phyloP scores from a whole-genome alignment of 2,113 vertebrate species.

The Cyrtonyx montezumae region DNA sequence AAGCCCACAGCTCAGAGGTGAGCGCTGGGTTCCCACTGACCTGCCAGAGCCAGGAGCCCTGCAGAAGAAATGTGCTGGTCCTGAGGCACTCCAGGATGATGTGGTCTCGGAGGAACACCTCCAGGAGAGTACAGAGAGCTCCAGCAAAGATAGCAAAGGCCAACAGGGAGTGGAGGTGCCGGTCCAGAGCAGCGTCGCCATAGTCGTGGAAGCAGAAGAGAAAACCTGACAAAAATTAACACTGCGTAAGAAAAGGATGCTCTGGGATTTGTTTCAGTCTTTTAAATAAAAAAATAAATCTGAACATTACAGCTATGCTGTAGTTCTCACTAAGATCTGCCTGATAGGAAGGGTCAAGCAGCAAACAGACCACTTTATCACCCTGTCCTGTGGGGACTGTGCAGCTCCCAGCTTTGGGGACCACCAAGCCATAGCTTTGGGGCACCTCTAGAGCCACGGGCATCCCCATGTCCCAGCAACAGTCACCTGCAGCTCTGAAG shows the following conservation, averaged over 20 bases:
- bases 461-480: accelerated
- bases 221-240: conserved; percentile 77
- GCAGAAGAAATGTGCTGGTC: conserved; percentile 83
- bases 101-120: conserved; percentile 86
- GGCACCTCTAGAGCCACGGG: accelerated
- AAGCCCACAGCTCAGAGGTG: background rate
- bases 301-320: background rate
- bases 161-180: conserved; percentile 89
- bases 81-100: conserved; percentile 85
- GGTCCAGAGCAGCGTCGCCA: conserved; percentile 78
- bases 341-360: background rate
- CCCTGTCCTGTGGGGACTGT: background rate
- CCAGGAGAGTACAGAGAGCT: conserved; percentile 76
- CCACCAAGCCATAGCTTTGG: too few species aligned
- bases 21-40: conserved; percentile 34
- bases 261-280: background rate
- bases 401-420: accelerated
- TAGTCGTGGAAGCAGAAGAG: conserved; percentile 89
- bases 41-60: conserved; percentile 97
- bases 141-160: conserved; percentile 81
- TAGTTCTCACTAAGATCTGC: background rate
- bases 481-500: background rate
- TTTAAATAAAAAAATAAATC: background rate
- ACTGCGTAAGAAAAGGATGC: background rate
- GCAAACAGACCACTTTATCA: background rate